Conservation (phyloP, 2,797 vertebrate genomes). For the Babyrousa celebensis region DNA sequence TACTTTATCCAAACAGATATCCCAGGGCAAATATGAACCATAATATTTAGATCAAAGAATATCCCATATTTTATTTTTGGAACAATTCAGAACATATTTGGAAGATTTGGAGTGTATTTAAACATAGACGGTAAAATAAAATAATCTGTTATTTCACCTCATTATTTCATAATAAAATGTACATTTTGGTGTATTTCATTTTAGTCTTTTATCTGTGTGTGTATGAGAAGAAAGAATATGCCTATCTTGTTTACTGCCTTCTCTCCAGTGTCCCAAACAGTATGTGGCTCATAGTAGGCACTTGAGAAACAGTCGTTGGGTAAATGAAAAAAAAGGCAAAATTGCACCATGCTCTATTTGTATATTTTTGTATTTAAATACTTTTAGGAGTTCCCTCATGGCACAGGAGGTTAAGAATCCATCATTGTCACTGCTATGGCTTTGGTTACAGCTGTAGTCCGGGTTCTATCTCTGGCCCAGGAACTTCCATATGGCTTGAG, state of each 20-base stretch:
- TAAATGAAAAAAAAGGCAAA: slow-evolving; percentile 16
- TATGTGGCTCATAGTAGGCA: slow-evolving; percentile 30
- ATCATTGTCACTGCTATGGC: too few species aligned
- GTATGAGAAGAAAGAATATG: slow-evolving; percentile 43
- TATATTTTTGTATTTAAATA: neutral
- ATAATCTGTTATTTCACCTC: slow-evolving; percentile 51
- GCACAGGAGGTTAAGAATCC: too few species aligned
- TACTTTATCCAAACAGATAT: slow-evolving; percentile 58
- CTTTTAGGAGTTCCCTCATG: too few species aligned
- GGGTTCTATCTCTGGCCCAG: too few species aligned
- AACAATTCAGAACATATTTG: slow-evolving; percentile 66
- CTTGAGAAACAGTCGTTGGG: slow-evolving; percentile 49
- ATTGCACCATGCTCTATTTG: neutral
- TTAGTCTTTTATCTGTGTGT: slow-evolving; percentile 55
- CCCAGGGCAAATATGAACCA: slow-evolving; percentile 50
- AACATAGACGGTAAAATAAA: slow-evolving; percentile 61
- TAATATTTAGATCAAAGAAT: slow-evolving; percentile 48
- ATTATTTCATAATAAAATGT: slow-evolving; percentile 62
- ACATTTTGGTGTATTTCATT: slow-evolving; percentile 66
- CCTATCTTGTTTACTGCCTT: slow-evolving; percentile 15
- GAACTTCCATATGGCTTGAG: too few species aligned
- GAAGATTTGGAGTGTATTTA: slow-evolving; percentile 59
- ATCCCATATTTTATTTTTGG: slow-evolving; percentile 65
- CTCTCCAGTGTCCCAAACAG: neutral
- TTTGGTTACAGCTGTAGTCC: too few species aligned